Evolutionary conservation across 2,113 vertebrate species (phyloP).

Genomic region (Alethe castanea): DNA sequence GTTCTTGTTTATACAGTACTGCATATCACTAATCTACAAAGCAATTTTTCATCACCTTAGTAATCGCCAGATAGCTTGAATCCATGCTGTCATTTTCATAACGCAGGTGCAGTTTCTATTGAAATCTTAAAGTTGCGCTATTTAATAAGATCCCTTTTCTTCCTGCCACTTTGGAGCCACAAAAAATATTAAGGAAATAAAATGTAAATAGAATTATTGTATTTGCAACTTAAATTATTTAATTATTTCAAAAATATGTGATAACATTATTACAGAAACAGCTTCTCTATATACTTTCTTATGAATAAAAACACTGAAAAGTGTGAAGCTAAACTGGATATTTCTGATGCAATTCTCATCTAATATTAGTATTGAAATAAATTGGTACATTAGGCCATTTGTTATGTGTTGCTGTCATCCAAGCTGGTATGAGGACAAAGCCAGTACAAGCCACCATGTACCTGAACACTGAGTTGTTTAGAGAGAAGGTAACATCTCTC

Average conservation of each 20-base stretch:
- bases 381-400: neutral
- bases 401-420: neutral
- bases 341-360: neutral
- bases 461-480: neutral
- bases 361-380: neutral
- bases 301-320: too few species aligned
- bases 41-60: neutral
- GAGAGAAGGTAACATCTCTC: neutral
- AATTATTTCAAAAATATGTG: neutral
- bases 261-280: neutral
- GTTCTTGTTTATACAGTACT: neutral
- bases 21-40: neutral
- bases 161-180: neutral
- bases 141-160: neutral
- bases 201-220: neutral
- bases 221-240: neutral
- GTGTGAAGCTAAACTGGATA: neutral
- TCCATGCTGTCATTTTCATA: neutral
- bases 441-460: neutral
- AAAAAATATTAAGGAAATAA: neutral
- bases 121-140: neutral
- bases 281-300: neutral
- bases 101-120: neutral
- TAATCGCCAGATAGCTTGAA: neutral
- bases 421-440: neutral